A percentile compares a stretch with the other conserved stretches of the same genome.
These are phyloP conservation scores for Acronicta leporina DNA, from an alignment of 2,888 invertebrate genomes.

Conservation along the genomic window DNA sequence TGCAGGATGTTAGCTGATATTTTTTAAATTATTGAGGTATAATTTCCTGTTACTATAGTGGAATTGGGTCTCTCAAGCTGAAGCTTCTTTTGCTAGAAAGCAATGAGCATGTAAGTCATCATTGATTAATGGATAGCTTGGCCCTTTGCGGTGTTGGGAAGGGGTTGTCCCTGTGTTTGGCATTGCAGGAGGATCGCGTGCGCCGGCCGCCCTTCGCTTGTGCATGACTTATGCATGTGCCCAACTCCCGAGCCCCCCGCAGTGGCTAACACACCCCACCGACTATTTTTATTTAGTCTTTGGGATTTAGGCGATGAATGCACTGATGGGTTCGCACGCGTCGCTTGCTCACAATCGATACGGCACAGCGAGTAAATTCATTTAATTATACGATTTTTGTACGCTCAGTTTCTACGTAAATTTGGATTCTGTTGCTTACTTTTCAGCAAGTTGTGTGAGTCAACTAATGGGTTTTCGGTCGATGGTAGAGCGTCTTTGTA, in stretches of 20 bases:
- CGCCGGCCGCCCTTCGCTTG: slow-evolving; percentile 79
- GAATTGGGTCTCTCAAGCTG: slow-evolving; percentile 22
- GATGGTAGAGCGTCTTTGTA: not conserved
- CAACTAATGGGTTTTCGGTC: slow-evolving; percentile 19
- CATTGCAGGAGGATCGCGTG: slow-evolving; percentile 81
- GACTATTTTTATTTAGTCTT: slow-evolving; percentile 80
- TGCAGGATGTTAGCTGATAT: no score
- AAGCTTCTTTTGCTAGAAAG: slow-evolving; percentile 29
- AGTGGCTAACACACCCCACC: slow-evolving; percentile 61
- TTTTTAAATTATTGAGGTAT: no score
- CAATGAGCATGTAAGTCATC: slow-evolving; percentile 64
- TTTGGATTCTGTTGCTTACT: slow-evolving; percentile 30
- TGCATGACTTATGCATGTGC: slow-evolving; percentile 88
- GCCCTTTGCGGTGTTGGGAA: slow-evolving; percentile 67
- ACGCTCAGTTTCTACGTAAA: slow-evolving; percentile 16
- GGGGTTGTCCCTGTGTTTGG: slow-evolving; percentile 73
- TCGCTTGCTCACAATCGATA: slow-evolving; percentile 70
- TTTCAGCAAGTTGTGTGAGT: slow-evolving; percentile 22
- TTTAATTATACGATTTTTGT: slow-evolving; percentile 32
- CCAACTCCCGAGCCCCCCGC: slow-evolving; percentile 57
- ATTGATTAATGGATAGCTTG: slow-evolving; percentile 79
- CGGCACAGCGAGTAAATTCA: slow-evolving; percentile 22
- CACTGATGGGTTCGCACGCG: slow-evolving; percentile 77
- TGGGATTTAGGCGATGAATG: slow-evolving; percentile 77
- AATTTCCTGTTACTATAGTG: no score